phyloP scores from a whole-genome alignment of 2,888 invertebrate species.

The Ichneumoninae sp. region DNA sequence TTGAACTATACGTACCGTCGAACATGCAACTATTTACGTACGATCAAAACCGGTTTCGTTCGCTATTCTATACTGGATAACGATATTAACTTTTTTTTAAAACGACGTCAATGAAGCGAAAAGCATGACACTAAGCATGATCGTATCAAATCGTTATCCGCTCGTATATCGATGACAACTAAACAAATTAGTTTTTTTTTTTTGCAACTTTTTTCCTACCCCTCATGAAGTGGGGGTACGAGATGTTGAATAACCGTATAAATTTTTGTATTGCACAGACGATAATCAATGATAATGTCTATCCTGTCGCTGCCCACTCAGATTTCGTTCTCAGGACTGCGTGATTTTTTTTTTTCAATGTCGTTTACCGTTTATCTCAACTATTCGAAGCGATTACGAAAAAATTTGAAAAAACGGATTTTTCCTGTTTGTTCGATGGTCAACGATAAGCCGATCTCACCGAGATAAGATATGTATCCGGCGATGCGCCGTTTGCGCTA shows the following conservation, averaged over 20 bases:
- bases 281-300: background rate
- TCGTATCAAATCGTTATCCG: background rate
- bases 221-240: background rate
- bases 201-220: background rate
- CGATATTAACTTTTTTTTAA: background rate
- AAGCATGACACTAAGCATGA: background rate
- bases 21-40: background rate
- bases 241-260: background rate
- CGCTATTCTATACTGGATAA: background rate
- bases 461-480: conserved; percentile 6
- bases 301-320: background rate
- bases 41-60: conserved; percentile 3
- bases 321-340: background rate
- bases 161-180: background rate
- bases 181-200: background rate
- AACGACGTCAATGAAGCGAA: background rate
- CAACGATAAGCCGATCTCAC: conserved; percentile 11
- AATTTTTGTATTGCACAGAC: background rate
- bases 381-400: conserved; percentile 27
- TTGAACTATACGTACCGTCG: background rate
- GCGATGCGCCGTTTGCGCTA: background rate
- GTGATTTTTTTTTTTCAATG: background rate
- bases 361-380: conserved; percentile 1
- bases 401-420: conserved; percentile 8
- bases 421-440: conserved; percentile 6